These are phyloP conservation scores for Xylocopa sonorina DNA, from an alignment of 1,140 invertebrate species.

Conservation along the genomic window DNA sequence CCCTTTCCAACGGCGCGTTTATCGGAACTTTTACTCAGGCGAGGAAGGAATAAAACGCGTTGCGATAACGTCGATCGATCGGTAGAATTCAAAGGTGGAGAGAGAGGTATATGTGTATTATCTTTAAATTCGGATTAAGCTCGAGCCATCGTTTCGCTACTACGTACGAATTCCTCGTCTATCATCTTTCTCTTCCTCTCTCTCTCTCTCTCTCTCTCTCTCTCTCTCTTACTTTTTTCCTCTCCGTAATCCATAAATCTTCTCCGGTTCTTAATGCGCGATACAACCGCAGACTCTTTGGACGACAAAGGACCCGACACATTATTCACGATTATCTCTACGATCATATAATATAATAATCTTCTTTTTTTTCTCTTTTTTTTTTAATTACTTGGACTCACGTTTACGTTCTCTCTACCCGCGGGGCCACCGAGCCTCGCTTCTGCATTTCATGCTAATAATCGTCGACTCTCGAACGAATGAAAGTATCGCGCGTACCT, in stretches of 20 bases:
- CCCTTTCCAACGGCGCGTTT: background rate
- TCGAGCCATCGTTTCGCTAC: constrained; percentile 22
- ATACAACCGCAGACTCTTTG: constrained; percentile 23
- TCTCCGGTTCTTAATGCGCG: constrained; percentile 13
- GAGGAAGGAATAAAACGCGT: constrained; percentile 1
- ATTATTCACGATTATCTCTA: constrained; percentile 52
- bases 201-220: no score
- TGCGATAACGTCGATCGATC: constrained; percentile 6
- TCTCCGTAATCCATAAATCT: constrained; percentile 13
- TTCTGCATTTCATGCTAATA: background rate
- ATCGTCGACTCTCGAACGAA: background rate
- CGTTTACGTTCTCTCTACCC: constrained; percentile 1
- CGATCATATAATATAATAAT: constrained; percentile 59
- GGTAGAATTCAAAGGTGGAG: background rate
- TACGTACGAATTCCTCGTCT: constrained; percentile 4
- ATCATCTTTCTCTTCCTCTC: background rate
- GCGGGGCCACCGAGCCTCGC: constrained; percentile 5
- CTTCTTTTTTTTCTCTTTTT: constrained; percentile 1
- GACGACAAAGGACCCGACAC: constrained; percentile 46
- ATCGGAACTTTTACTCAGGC: background rate
- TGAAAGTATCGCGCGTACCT: no score
- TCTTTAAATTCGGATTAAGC: constrained; percentile 23
- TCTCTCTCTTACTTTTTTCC: background rate
- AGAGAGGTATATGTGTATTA: background rate
- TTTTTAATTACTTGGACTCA: constrained; percentile 29